Evolutionary conservation across 1,140 invertebrate genomes (phyloP).

Genomic region (Manduca sexta): DNA sequence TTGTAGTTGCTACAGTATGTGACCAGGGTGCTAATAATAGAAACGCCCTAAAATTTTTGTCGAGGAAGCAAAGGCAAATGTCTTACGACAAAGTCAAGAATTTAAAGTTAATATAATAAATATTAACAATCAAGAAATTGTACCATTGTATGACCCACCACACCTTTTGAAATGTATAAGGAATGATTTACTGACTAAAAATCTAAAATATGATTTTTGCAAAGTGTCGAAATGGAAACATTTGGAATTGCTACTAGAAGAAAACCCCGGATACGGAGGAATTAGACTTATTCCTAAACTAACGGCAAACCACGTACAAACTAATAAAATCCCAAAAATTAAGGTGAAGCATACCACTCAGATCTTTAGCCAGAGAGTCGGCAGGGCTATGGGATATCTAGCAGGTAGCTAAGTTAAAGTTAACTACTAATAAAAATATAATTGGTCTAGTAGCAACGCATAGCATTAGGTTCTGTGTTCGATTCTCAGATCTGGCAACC

Average conservation of each 20-base stretch:
- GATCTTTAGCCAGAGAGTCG: not conserved
- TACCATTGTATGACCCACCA: conserved; percentile 17
- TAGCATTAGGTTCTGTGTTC: too few species aligned
- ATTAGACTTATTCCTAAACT: not conserved
- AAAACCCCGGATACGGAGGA: not conserved
- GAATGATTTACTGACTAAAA: conserved; percentile 23
- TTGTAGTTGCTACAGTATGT: not conserved
- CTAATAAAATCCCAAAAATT: not conserved
- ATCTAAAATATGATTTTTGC: conserved; percentile 14
- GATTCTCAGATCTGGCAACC: too few species aligned
- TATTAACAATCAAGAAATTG: conserved; percentile 12
- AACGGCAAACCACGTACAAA: not conserved
- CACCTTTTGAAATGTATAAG: conserved; percentile 19
- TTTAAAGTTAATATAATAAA: not conserved
- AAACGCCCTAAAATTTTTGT: not conserved
- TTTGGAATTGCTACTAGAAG: not conserved
- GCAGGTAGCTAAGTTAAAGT: too few species aligned
- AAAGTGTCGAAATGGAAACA: not conserved
- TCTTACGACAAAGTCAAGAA: not conserved
- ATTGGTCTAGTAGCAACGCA: too few species aligned
- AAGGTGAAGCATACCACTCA: conserved; percentile 1
- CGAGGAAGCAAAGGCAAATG: not conserved
- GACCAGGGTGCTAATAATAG: not conserved
- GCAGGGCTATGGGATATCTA: not conserved
- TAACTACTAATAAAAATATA: too few species aligned